Evolutionary conservation across 2,113 vertebrate species (phyloP).

Genomic region (Craseonycteris thonglongyai): DNA sequence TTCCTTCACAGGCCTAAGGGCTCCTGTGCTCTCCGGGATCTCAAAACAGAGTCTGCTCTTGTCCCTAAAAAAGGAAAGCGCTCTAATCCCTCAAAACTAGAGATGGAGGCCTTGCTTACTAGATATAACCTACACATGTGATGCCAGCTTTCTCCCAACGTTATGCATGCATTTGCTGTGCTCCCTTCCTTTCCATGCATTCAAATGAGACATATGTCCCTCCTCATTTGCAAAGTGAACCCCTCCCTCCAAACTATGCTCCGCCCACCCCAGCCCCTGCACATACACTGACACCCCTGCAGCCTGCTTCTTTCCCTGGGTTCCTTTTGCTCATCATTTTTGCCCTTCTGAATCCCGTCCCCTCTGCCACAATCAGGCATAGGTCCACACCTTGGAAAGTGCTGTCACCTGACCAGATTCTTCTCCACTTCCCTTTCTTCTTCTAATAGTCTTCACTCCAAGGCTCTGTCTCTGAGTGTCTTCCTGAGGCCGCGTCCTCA

Average conservation of each 20-base stretch:
- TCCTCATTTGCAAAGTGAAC: slow-evolving; percentile 41
- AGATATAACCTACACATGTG: background rate
- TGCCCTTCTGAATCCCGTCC: background rate
- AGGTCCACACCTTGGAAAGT: background rate
- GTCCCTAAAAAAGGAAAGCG: slow-evolving; percentile 14
- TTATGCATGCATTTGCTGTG: background rate
- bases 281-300: no score
- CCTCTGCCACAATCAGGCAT: background rate
- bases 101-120: background rate
- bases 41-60: background rate
- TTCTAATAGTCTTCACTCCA: background rate
- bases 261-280: background rate
- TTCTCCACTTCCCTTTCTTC: background rate
- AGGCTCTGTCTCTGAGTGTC: background rate
- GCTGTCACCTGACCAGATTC: background rate
- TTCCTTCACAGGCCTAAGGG: background rate
- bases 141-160: slow-evolving; percentile 4
- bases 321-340: background rate
- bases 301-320: background rate
- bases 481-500: background rate
- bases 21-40: background rate
- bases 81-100: background rate
- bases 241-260: background rate
- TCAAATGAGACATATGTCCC: slow-evolving; percentile 60
- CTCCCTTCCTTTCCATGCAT: slow-evolving; percentile 37